Evolutionary conservation across 2,888 invertebrate genomes (phyloP), one percentile per base, ranked within the genome.

Genomic region (Diaperis boleti): DNA sequence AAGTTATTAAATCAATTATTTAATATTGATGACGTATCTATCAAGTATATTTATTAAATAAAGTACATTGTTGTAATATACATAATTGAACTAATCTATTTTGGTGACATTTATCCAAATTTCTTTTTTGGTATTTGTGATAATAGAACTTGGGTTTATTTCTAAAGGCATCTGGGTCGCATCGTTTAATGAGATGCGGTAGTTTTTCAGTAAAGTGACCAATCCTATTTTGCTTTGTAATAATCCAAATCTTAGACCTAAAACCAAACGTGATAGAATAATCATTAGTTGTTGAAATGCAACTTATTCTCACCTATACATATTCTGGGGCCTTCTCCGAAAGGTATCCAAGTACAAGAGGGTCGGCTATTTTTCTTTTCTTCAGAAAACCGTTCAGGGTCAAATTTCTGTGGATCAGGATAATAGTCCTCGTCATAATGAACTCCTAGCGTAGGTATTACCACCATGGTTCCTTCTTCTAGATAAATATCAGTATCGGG

Each of bases 271-370:
- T 44, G 8, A 15, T 26, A 20, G 41, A 41, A 33, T 10, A 39
- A 29, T 10, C 17, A 17, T 18, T 47, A 13, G 4, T 33, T 35
- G 56, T 59, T 10, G 47, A 6, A n/a, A n/a, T n/a, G 44, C 49
- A 56, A 10, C 41, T 8, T n/a, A 17, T 29, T 6, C 42, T 44
- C 71, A 79, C 78, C 78, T 35, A 79, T 78, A 65, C 79, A 79
- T 41, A 71, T 72, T 49, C 76, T 71, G 1, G 79, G 78, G 8
- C 78, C 79, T 54, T 76, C 76, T 10, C 78, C 78, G 50, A 79
- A 78, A 0, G 78, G 78, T 50, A 78, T 60, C 59, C 72, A 78
- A n/a, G 67, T 56, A 18, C 59, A 62, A 10, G 60, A 45, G 8
- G 55, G 59, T 29, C 64, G 42, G 5, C 22, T 62, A 6, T 47